Base-by-base conservation (phyloP, 2,888 invertebrate species). In the Furcula furcula region DNA sequence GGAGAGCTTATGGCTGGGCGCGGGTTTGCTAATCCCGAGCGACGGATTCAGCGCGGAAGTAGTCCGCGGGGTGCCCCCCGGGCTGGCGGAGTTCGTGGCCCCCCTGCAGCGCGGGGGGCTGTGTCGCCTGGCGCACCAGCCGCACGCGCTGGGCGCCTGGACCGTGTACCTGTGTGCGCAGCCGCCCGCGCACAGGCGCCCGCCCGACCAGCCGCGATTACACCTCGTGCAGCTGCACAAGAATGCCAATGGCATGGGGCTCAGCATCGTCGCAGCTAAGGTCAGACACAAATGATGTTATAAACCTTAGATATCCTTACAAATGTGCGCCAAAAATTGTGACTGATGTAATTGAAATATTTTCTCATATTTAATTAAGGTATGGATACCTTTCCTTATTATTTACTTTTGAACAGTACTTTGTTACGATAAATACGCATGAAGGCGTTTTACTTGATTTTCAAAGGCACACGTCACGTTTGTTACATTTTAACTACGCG, bases 21-120 rank as follows among this genome's bases (percentile, higher is more conserved):
- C 98, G 35, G 97, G 97, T 0, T 93, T 99, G 55, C 88, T 99
- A 29, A 91, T 99, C 36, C 99, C 99, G 0, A 98, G 98, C 70
- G 99, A 99, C 83, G 99, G 98, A 11, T 98, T 98, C 86, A 98
- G 98, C 69, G 98, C 97, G 70, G 98, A 99, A 81, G 97, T 98
- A 36, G 96, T 97, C 31, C 91, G 95, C 42, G 98, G 98, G 27
- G 95, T 99, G 37, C 98, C 98, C 18, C 97, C 98, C 1, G 98
- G 97, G 0, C 88, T 98, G 23, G 94, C 95, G 0, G 97, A 97
- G 78, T 97, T 97, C 70, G 84, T 97, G 20, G 93, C 94, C 45
- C 96, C 96, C 0, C 84, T 97, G 19, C 95, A 95, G 74, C 92
- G 93, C 30, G 94, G 94, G 16, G 97, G 96, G 5, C 91, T 98